Evolutionary conservation across 64 coral and sea anemone genomes (phyloP).

Genomic region (Anthopleura sola): DNA sequence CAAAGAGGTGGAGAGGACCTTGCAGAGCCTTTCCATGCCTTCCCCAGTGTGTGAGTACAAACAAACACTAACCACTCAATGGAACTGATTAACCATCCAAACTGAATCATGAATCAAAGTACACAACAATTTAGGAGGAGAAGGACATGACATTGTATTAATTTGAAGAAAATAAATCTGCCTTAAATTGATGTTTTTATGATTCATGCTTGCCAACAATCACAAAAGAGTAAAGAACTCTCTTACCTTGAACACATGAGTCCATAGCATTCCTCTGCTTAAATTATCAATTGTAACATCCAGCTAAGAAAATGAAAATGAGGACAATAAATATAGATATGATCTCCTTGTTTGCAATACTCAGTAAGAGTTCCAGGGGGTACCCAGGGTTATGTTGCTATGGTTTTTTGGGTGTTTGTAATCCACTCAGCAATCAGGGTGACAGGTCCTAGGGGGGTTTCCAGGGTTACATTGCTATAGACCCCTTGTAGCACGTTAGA

Average conservation of each 20-base stretch:
- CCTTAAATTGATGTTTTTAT: no score
- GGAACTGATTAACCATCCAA: constrained; percentile 83
- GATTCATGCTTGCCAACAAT: no score
- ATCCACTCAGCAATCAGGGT: no score
- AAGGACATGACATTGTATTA: no score
- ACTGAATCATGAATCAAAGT: constrained; percentile 34
- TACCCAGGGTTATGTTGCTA: no score
- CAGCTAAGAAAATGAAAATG: constrained; percentile 30
- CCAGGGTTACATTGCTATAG: no score
- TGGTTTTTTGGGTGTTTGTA: no score
- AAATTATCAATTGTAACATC: constrained; percentile 90
- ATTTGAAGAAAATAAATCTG: no score
- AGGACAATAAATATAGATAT: not conserved
- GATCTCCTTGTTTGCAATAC: not conserved
- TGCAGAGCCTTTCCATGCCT: constrained; percentile 53
- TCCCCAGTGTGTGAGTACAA: constrained; percentile 73
- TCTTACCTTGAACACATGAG: constrained; percentile 66
- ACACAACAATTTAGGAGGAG: not conserved
- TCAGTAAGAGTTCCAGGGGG: no score
- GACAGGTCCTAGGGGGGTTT: no score
- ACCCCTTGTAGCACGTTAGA: no score
- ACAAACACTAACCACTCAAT: constrained; percentile 94
- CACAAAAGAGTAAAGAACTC: not conserved
- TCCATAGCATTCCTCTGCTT: constrained; percentile 87
- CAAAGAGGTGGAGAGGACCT: constrained; percentile 45